Evolutionary conservation across 2,113 vertebrate species (phyloP), one percentile per base, ranked within the genome.

Genomic region (Apodemus speciosus): DNA sequence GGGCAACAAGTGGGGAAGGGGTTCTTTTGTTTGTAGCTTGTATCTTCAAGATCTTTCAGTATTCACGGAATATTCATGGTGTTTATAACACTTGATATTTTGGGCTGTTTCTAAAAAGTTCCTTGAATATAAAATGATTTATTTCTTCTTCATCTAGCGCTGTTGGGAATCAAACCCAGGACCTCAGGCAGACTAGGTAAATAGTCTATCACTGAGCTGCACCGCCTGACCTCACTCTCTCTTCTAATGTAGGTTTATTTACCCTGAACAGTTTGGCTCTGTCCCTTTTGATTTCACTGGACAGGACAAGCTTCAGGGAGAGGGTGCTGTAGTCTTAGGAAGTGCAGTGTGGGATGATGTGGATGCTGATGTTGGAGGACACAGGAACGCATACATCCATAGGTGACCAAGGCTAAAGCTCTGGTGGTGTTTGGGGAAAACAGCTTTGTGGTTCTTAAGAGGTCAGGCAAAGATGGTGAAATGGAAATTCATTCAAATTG

Each of bases 201-300:
- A 69, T 5, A 16, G 25, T 35, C 77, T 72, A 16, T 21, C 23
- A 20, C 66, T 51, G 25, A 51, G 27, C 15, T 20, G 11, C 27
- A 76, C 8, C n/a, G 32, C 38, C 4, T 72, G 4, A 1, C 4
- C 21, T 75, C 14, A 6, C 35, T 80, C 56, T 56, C 23, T n/a
- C 72, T 4, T 89, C 58, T 69, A 62, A 58, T 77, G 35, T 85
- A 79, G 11, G 35, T 92, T 88, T 88, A 9, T 60, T 81, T 72
- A 88, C 68, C 46, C 68, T 14, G 60, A 77, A 43, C 53, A 64
- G 35, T 20, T 68, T 69, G 85, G 32, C 30, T 83, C 53, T 83
- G 62, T 23, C 73, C 49, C 64, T 84, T 91, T 30, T 75, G 76
- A n/a, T 90, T 96, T 86, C 27, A 62, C 27, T 92, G 75, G 60